These are phyloP conservation scores for Hippoglossus hippoglossus DNA, from an alignment of 2,797 vertebrate species.

Conservation along the genomic window DNA sequence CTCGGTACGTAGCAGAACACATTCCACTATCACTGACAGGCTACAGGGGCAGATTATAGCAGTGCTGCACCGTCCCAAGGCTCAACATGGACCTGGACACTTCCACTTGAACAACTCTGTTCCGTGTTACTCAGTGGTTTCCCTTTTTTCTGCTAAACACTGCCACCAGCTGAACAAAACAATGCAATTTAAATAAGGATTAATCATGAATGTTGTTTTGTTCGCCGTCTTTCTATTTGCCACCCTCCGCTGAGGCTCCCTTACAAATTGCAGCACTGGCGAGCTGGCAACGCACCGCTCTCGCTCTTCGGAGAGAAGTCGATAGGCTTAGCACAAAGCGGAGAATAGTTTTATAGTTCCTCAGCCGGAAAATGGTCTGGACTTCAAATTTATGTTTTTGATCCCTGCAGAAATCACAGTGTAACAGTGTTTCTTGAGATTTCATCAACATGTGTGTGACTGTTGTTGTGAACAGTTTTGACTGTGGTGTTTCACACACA, in stretches of 20 bases:
- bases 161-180: constrained; percentile 32
- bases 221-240: constrained; percentile 53
- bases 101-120: constrained; percentile 18
- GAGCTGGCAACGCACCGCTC: constrained; percentile 38
- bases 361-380: constrained; percentile 17
- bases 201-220: constrained; percentile 71
- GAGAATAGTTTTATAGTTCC: constrained; percentile 12
- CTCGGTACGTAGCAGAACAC: not conserved
- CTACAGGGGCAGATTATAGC: not conserved
- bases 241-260: constrained; percentile 51
- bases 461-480: not conserved
- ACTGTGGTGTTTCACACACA: not conserved
- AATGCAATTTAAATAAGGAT: constrained; percentile 62
- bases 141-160: constrained; percentile 24
- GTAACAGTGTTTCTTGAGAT: not conserved
- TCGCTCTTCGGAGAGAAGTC: constrained; percentile 35
- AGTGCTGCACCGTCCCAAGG: constrained; percentile 3
- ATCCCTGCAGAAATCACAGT: not conserved
- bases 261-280: constrained; percentile 59
- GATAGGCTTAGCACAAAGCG: constrained; percentile 41
- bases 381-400: constrained; percentile 17
- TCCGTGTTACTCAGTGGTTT: constrained; percentile 4
- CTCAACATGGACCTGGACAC: constrained; percentile 15
- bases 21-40: not conserved
- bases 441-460: not conserved